Percentiles rank a stretch among this genome's conserved stretches.
phyloP scores from a whole-genome alignment of 2,888 invertebrate genomes.

The Papilio demoleus region DNA sequence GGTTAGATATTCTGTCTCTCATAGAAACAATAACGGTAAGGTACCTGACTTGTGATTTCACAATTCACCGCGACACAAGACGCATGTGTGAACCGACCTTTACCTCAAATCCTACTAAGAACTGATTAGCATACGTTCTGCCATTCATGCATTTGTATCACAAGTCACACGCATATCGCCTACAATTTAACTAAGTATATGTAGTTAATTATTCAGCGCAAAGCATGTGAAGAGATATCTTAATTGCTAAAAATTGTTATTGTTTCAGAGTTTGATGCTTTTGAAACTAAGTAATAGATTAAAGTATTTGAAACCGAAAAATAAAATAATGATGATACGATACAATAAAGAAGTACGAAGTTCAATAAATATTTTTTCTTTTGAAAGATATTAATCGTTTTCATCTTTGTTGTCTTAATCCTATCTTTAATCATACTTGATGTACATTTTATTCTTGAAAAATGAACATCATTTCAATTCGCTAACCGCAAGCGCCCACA shows the following conservation, averaged over 20 bases:
- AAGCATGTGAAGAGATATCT: background rate
- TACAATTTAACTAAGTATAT: conserved; percentile 15
- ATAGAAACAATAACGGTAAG: conserved; percentile 37
- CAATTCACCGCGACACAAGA: conserved; percentile 30
- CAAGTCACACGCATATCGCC: conserved; percentile 19
- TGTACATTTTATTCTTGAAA: background rate
- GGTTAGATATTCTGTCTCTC: conserved; percentile 35
- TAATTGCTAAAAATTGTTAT: background rate
- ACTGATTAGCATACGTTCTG: conserved; percentile 34
- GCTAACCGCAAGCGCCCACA: conserved; percentile 59
- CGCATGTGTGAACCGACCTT: conserved; percentile 43
- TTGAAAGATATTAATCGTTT: background rate
- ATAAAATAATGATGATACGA: no score
- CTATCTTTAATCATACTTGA: background rate
- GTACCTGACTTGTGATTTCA: conserved; percentile 37
- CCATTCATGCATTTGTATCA: conserved; percentile 29
- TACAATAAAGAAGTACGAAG: no score
- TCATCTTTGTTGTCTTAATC: conserved; percentile 7
- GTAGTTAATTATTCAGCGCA: conserved; percentile 11
- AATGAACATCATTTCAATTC: conserved; percentile 40
- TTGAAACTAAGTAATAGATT: no score
- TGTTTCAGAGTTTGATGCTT: conserved; percentile 1
- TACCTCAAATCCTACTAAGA: conserved; percentile 45
- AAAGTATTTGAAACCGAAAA: no score
- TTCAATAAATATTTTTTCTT: no score